Conservation (phyloP, 2,113 vertebrate species). For the Barnardius zonarius region DNA sequence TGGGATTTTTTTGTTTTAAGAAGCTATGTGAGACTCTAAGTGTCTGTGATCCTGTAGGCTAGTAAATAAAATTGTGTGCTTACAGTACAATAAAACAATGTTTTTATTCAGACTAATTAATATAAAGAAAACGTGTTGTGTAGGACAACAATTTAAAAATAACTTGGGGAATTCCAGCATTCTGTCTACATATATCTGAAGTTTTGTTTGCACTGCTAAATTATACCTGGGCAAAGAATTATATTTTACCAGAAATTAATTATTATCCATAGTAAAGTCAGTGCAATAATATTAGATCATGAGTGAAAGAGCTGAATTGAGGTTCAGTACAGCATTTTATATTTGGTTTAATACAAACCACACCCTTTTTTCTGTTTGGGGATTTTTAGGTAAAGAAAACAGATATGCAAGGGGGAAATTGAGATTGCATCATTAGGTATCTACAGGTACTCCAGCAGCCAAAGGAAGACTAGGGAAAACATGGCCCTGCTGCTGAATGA, state of each 20-base stretch:
- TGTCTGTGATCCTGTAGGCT: neutral
- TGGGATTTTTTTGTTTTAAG: neutral
- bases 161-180: neutral
- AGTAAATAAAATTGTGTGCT: neutral
- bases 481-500: neutral
- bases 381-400: neutral
- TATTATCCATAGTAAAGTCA: neutral
- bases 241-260: neutral
- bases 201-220: neutral
- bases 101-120: neutral
- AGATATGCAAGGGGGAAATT: neutral
- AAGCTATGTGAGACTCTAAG: neutral
- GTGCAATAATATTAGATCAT: neutral
- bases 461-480: neutral
- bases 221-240: neutral
- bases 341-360: neutral
- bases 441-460: neutral
- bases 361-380: neutral
- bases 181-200: neutral
- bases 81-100: neutral
- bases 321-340: neutral
- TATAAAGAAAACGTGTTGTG: neutral
- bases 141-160: neutral
- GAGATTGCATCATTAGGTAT: neutral
- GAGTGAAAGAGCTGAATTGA: neutral